These are phyloP conservation scores for Cirrhinus molitorella DNA, from an alignment of 2,797 vertebrate species.

Conservation along the genomic window DNA sequence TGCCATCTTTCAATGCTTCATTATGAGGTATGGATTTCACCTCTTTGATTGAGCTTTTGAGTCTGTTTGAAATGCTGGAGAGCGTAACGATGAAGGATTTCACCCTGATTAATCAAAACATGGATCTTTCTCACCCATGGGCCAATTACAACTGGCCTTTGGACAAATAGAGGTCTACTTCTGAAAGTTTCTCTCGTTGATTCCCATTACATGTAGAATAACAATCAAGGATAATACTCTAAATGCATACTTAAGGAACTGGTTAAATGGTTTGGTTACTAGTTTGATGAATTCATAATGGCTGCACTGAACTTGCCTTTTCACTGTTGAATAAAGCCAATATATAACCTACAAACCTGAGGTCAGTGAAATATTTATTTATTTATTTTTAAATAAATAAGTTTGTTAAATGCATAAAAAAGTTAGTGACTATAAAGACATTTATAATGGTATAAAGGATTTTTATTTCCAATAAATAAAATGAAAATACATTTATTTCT, in stretches of 20 bases:
- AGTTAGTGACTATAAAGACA: background rate
- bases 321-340: background rate
- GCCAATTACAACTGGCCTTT: slow-evolving; percentile 25
- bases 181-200: slow-evolving; percentile 5
- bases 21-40: slow-evolving; percentile 73
- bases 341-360: background rate
- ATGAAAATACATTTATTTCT: background rate
- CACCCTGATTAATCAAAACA: slow-evolving; percentile 39
- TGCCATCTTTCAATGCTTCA: slow-evolving; percentile 70
- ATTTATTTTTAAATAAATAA: background rate
- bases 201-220: slow-evolving; percentile 7
- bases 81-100: slow-evolving; percentile 42
- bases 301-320: background rate
- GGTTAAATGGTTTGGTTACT: background rate
- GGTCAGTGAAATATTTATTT: background rate
- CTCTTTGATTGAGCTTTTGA: slow-evolving; percentile 41
- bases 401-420: background rate
- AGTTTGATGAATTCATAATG: background rate
- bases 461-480: background rate
- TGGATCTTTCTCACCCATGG: slow-evolving; percentile 23
- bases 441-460: background rate
- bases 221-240: background rate
- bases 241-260: background rate
- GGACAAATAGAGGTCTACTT: slow-evolving; percentile 16
- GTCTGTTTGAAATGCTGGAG: slow-evolving; percentile 29